These are phyloP conservation scores for Emydoidea blandingii DNA, from an alignment of 2,797 vertebrate species.

Conservation along the genomic window DNA sequence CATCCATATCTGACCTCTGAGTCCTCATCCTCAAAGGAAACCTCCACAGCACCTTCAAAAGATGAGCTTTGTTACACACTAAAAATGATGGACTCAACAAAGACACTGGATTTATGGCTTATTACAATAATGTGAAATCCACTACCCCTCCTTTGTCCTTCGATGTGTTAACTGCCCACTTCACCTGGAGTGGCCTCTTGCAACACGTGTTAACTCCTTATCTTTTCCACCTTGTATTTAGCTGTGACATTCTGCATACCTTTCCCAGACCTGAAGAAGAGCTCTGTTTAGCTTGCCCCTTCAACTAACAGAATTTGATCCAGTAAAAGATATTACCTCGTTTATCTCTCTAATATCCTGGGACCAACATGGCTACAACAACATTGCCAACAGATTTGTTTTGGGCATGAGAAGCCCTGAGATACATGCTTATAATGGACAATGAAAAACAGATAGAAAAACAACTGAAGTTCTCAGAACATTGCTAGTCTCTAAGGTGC, in stretches of 20 bases:
- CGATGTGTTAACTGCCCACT: neutral
- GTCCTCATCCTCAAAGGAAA: neutral
- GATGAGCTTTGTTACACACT: neutral
- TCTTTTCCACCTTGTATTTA: neutral
- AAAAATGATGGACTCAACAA: neutral
- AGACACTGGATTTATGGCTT: neutral
- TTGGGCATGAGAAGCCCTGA: neutral
- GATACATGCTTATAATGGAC: fast-evolving
- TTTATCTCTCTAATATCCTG: no score
- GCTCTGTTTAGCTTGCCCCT: neutral
- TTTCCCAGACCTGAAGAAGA: neutral
- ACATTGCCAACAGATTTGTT: neutral
- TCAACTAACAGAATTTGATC: neutral
- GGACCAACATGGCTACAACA: neutral
- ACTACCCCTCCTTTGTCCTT: neutral
- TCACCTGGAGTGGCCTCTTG: neutral
- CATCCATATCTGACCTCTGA: neutral
- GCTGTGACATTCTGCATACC: neutral
- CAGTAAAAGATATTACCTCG: neutral
- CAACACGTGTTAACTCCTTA: neutral
- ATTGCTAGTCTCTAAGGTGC: neutral
- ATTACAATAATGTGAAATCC: neutral
- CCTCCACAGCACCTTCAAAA: neutral
- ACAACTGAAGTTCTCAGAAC: neutral
- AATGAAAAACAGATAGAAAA: neutral